These are phyloP conservation scores for Leuciscus waleckii DNA, from an alignment of 2,797 vertebrate genomes.

Conservation along the genomic window DNA sequence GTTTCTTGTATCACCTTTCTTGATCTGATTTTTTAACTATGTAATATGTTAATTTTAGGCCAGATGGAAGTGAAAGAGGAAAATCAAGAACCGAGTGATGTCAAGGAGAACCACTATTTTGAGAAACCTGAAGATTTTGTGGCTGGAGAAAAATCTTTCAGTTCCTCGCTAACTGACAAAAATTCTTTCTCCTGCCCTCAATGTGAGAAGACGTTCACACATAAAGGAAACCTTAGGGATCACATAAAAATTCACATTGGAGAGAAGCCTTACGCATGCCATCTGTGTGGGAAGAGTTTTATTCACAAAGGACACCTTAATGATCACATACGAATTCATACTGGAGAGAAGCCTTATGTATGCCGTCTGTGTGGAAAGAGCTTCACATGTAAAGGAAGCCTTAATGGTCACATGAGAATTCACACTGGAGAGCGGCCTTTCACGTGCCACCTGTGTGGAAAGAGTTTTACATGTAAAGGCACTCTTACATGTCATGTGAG, in stretches of 20 bases:
- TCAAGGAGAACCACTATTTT: background rate
- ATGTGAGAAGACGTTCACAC: slow-evolving; percentile 5
- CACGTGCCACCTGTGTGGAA: background rate
- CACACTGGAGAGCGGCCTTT: slow-evolving; percentile 9
- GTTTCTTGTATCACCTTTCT: background rate
- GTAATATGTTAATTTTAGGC: background rate
- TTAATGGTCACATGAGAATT: slow-evolving; percentile 6
- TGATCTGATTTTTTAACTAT: background rate
- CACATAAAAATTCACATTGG: slow-evolving; percentile 18
- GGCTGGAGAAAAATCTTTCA: background rate
- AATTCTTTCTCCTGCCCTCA: slow-evolving; percentile 9
- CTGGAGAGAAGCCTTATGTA: background rate
- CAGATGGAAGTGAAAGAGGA: slow-evolving; percentile 4
- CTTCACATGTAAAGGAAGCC: background rate
- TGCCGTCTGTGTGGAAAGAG: background rate
- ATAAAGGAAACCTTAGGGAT: slow-evolving; percentile 29
- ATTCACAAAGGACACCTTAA: slow-evolving; percentile 7
- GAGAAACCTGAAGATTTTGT: background rate
- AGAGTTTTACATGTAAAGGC: slow-evolving; percentile 5
- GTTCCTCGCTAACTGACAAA: background rate
- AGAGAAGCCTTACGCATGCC: background rate
- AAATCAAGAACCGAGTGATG: background rate
- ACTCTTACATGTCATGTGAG: slow-evolving; percentile 3
- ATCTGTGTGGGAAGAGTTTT: background rate
- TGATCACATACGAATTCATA: slow-evolving; percentile 2